These are phyloP conservation scores for Chlamydotis undulata DNA, from an alignment of 2,113 vertebrate species.

Conservation along the genomic window DNA sequence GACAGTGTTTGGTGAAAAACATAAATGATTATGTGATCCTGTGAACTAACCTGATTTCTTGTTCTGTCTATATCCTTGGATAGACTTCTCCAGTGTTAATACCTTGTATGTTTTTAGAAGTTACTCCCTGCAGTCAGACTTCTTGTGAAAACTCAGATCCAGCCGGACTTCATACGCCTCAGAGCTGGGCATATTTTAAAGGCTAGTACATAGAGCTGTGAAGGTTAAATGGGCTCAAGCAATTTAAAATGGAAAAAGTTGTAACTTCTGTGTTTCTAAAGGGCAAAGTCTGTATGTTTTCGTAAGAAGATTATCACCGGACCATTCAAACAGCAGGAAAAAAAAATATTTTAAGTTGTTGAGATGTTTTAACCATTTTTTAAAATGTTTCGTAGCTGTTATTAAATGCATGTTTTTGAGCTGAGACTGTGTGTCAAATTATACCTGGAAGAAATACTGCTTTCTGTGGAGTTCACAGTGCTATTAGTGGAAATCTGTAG, in stretches of 20 bases:
- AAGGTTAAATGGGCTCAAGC: not conserved
- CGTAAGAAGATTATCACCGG: accelerated
- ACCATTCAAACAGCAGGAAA: not conserved
- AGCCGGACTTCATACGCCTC: not conserved
- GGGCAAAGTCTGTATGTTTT: not conserved
- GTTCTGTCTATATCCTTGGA: not conserved
- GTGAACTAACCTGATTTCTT: not conserved
- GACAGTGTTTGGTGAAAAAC: not conserved
- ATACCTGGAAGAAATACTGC: not conserved
- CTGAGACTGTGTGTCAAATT: not conserved
- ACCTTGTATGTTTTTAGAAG: not conserved
- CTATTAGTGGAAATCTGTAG: not conserved
- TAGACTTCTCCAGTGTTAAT: not conserved
- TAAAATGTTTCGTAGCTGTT: not conserved
- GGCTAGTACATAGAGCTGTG: not conserved
- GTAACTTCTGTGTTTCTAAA: not conserved
- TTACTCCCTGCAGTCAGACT: not conserved
- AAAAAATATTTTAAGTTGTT: not conserved
- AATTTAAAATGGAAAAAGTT: not conserved
- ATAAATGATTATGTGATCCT: not conserved
- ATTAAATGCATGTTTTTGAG: not conserved
- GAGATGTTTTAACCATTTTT: not conserved
- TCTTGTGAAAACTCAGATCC: not conserved
- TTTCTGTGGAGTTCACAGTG: not conserved
- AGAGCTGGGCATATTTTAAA: not conserved